phyloP scores from a whole-genome alignment of 2,888 invertebrate genomes.

The Ichneumoninae sp. region DNA sequence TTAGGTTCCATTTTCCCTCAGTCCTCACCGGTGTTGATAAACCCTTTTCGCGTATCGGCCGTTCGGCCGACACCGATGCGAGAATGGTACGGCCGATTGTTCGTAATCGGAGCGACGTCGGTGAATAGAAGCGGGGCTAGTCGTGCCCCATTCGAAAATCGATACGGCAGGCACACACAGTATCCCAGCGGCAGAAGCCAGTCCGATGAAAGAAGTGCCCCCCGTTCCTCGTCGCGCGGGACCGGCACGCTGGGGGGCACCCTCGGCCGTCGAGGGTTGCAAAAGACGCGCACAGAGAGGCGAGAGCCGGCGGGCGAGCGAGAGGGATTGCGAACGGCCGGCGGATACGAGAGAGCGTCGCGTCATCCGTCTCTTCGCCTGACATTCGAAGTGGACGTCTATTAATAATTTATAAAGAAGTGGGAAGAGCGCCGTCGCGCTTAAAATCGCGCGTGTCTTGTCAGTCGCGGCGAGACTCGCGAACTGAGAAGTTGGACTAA shows the following conservation, averaged over 20 bases:
- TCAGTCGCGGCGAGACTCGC: conserved; percentile 30
- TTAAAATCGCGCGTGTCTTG: conserved; percentile 26
- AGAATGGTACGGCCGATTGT: background rate
- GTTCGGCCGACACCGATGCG: background rate
- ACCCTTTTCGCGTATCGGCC: background rate
- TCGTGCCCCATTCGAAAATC: conserved; percentile 47
- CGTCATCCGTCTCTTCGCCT: conserved; percentile 31
- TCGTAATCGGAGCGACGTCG: background rate
- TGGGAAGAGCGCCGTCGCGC: conserved; percentile 51
- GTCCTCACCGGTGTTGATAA: background rate
- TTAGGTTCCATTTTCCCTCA: background rate
- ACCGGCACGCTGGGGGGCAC: conserved; percentile 20
- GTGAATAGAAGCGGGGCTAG: conserved; percentile 1
- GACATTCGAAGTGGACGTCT: conserved; percentile 56
- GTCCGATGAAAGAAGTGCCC: conserved; percentile 35
- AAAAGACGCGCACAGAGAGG: background rate
- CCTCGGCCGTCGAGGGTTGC: conserved; percentile 20
- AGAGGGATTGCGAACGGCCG: background rate
- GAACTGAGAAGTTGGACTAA: background rate
- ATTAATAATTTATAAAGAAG: conserved; percentile 60
- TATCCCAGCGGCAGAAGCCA: background rate
- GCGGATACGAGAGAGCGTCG: background rate
- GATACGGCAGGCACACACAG: conserved; percentile 22
- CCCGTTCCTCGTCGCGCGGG: conserved; percentile 6
- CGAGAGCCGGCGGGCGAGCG: background rate